phyloP scores from a whole-genome alignment of 1,140 invertebrate genomes.

The Episyrphus balteatus region DNA sequence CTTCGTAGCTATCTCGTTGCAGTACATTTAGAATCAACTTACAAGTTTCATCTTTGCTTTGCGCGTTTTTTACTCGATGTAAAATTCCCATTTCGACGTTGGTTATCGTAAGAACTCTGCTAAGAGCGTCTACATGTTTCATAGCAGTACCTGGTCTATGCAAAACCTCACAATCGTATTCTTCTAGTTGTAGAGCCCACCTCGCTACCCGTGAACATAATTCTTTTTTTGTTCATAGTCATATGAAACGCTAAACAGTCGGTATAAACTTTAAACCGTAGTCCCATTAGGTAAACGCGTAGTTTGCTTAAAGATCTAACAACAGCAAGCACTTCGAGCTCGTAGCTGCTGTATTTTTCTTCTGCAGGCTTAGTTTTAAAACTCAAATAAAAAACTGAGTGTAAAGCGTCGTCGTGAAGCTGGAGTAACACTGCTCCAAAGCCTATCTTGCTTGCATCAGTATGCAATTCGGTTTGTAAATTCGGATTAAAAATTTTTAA shows the following conservation, averaged over 20 bases:
- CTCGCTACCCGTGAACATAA: conserved; percentile 8
- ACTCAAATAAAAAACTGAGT: no score
- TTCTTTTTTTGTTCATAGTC: conserved; percentile 22
- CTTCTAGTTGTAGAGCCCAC: conserved; percentile 22
- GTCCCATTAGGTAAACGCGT: conserved; percentile 11
- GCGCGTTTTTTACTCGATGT: neutral
- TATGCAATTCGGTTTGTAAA: no score
- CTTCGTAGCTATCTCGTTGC: neutral
- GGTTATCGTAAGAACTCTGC: conserved; percentile 8
- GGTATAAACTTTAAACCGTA: conserved; percentile 5
- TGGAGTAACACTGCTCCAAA: no score
- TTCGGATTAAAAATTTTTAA: conserved; percentile 17
- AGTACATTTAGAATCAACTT: neutral
- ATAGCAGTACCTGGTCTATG: conserved; percentile 32
- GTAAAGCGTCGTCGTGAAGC: no score
- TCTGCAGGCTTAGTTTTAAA: neutral
- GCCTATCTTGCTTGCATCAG: no score
- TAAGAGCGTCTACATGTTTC: conserved; percentile 38
- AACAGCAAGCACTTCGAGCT: conserved; percentile 17
- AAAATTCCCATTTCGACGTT: neutral
- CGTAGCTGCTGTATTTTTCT: no score
- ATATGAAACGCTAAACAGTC: conserved; percentile 29
- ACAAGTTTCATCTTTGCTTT: neutral
- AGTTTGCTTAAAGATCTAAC: conserved; percentile 14
- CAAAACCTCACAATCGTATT: conserved; percentile 27